Conservation (phyloP, 2,888 invertebrate species). For the Pharmacophagus antenor region DNA sequence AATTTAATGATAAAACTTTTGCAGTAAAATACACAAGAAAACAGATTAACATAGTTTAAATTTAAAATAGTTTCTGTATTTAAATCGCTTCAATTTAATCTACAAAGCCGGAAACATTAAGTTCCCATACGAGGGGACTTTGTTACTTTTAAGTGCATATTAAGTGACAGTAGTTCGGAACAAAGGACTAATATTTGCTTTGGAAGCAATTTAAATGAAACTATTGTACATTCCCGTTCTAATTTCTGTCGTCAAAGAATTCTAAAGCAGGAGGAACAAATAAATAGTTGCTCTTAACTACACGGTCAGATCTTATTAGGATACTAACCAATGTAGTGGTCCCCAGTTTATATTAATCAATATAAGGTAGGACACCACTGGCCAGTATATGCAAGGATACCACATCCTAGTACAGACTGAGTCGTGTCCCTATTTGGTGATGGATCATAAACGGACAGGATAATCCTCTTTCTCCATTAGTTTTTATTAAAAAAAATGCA, state of each 20-base stretch:
- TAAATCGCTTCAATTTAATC: not conserved
- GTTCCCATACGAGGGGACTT: slow-evolving; percentile 2
- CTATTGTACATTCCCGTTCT: slow-evolving; percentile 10
- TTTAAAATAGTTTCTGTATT: not conserved
- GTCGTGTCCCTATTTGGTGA: too few relatives aligned
- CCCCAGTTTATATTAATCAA: too few relatives aligned
- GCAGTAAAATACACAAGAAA: not conserved
- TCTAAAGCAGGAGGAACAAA: not conserved
- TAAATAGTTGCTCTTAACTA: not conserved
- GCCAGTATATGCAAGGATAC: too few relatives aligned
- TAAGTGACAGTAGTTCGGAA: slow-evolving; percentile 7
- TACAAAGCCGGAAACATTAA: slow-evolving; percentile 20
- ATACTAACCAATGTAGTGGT: too few relatives aligned
- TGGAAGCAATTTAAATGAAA: slow-evolving; percentile 15
- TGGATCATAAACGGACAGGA: too few relatives aligned
- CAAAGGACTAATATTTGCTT: slow-evolving; percentile 15
- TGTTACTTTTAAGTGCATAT: slow-evolving; percentile 15
- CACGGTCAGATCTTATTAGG: too few relatives aligned
- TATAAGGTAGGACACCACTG: too few relatives aligned
- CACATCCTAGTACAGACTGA: too few relatives aligned
- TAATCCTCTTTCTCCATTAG: too few relatives aligned
- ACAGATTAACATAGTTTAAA: not conserved
- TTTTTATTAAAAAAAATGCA: too few relatives aligned
- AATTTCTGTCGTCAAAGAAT: slow-evolving; percentile 4
- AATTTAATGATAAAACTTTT: too few relatives aligned